phyloP scores from a whole-genome alignment of 30 jellyfish, hydroid and myxozoan genomes.

The Cassiopea xamachana region DNA sequence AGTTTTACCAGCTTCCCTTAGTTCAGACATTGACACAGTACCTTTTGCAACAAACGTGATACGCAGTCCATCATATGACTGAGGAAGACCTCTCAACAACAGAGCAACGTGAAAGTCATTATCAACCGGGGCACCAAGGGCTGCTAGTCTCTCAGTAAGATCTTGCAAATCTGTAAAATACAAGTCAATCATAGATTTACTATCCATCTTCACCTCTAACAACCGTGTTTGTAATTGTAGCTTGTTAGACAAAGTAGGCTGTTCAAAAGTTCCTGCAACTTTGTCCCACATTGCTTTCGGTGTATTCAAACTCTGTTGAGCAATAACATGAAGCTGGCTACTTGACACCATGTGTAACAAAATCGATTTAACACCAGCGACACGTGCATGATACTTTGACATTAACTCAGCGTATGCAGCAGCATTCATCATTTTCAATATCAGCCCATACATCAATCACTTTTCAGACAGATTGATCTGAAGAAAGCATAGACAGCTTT shows the following conservation, averaged over 20 bases:
- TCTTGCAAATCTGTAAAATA: background rate
- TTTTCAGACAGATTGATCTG: too few species aligned
- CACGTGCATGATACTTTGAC: background rate
- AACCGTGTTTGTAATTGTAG: background rate
- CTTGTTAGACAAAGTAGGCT: background rate
- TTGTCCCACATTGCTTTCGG: background rate
- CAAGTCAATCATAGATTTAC: background rate
- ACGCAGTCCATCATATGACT: background rate
- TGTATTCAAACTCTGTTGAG: background rate
- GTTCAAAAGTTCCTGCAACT: background rate
- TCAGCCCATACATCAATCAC: too few species aligned
- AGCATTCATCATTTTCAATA: background rate
- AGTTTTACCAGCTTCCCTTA: background rate
- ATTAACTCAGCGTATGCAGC: background rate
- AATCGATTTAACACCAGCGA: background rate
- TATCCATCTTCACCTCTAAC: background rate
- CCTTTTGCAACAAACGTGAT: background rate
- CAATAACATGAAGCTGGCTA: background rate
- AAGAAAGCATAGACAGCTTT: too few species aligned
- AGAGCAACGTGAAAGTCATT: background rate
- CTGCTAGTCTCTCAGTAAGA: background rate
- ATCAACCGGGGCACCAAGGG: background rate
- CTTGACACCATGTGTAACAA: background rate
- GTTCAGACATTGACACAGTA: background rate
- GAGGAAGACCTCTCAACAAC: background rate